These are phyloP conservation scores for Zalophus californianus DNA, from an alignment of 2,797 vertebrate genomes.

Conservation along the genomic window DNA sequence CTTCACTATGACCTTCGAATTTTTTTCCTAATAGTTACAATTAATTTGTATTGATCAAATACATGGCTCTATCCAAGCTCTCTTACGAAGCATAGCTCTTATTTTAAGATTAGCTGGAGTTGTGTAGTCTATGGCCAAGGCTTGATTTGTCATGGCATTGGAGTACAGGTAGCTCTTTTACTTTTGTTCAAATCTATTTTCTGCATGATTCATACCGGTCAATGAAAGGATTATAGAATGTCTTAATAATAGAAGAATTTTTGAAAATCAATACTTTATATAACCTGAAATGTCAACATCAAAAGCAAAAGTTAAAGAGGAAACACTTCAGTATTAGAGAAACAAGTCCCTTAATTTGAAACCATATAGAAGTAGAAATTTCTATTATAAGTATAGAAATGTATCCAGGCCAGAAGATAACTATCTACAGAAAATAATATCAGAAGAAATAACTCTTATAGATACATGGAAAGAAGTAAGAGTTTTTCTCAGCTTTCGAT, in stretches of 20 bases:
- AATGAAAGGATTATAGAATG: background rate
- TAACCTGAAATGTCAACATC: background rate
- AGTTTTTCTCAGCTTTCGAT: background rate
- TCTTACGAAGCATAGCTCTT: background rate
- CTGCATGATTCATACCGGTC: background rate
- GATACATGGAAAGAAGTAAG: background rate
- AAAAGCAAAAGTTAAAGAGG: background rate
- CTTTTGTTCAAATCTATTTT: constrained; percentile 31
- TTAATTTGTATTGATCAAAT: background rate
- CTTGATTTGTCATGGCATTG: background rate
- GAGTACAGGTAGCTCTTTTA: background rate
- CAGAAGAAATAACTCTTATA: background rate
- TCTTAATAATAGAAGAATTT: background rate
- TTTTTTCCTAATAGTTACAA: background rate
- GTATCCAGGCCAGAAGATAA: background rate
- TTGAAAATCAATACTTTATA: background rate
- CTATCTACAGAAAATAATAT: background rate
- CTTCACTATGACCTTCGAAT: background rate
- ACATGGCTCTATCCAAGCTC: background rate
- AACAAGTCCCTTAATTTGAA: background rate
- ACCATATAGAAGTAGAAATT: background rate
- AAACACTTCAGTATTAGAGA: background rate
- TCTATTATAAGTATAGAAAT: background rate
- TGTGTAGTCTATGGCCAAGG: background rate
- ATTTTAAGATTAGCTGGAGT: background rate